Evolutionary conservation across 2,113 vertebrate species (phyloP).

Genomic region (Phalacrocorax pelagicus): DNA sequence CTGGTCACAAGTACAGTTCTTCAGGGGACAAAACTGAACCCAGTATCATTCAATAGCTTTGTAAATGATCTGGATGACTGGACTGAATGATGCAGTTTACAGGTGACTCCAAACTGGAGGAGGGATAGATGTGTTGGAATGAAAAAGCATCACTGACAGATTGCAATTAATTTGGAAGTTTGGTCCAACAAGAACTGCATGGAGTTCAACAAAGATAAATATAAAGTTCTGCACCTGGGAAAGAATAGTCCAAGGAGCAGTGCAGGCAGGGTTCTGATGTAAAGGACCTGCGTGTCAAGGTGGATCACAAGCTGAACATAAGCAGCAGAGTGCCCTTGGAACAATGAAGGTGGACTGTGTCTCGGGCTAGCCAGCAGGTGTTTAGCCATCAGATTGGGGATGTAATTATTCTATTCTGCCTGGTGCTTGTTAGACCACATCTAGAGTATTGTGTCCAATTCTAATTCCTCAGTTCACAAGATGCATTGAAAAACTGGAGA

Average conservation of each 20-base stretch:
- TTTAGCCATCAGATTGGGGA: neutral
- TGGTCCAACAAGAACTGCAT: neutral
- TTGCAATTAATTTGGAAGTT: neutral
- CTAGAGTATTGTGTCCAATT: neutral
- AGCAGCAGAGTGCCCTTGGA: neutral
- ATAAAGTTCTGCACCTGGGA: neutral
- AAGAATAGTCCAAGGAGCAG: neutral
- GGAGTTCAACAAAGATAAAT: neutral
- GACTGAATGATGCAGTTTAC: neutral
- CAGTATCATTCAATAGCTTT: neutral
- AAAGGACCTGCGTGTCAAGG: neutral
- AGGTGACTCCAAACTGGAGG: neutral
- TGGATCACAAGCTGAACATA: neutral
- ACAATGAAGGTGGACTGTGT: neutral
- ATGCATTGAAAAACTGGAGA: neutral
- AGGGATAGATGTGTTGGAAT: neutral
- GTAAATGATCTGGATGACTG: neutral
- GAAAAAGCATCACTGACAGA: neutral
- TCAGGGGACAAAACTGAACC: neutral
- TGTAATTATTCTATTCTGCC: neutral
- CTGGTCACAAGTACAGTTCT: neutral
- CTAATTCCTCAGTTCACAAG: neutral
- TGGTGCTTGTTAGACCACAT: neutral
- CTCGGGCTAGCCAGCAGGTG: neutral
- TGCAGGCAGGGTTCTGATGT: neutral